Percentiles rank a stretch among this genome's conserved stretches.
phyloP scores from a whole-genome alignment of 2,113 vertebrate species.

The Grantiella picta region DNA sequence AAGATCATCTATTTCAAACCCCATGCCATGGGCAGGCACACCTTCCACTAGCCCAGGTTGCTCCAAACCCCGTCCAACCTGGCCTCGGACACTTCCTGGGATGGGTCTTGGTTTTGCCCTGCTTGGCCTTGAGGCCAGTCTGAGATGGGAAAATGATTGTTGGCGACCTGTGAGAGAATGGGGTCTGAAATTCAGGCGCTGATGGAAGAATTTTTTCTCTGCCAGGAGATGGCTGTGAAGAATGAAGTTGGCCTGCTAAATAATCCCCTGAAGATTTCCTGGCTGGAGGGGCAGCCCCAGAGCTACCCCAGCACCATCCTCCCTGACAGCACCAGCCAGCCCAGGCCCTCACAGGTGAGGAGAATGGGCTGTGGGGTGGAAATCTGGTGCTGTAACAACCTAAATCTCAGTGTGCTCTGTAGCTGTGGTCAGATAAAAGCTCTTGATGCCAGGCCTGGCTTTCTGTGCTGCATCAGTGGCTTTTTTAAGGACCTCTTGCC shows the following conservation, averaged over 20 bases:
- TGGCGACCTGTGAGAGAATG: neutral
- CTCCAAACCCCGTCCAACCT: neutral
- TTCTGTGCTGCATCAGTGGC: neutral
- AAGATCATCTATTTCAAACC: neutral
- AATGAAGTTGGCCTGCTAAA: constrained; percentile 86
- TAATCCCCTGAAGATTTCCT: constrained; percentile 92
- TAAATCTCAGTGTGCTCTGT: neutral
- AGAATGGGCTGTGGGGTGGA: neutral
- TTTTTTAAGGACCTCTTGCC: neutral
- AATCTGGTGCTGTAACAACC: neutral
- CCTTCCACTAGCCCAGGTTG: neutral
- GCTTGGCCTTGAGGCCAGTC: neutral
- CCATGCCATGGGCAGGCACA: neutral
- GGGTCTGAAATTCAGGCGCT: neutral
- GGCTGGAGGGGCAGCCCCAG: constrained; percentile 86
- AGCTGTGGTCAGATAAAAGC: neutral
- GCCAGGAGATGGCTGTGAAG: constrained; percentile 88
- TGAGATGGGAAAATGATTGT: neutral
- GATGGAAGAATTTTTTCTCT: neutral
- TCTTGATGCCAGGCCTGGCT: neutral
- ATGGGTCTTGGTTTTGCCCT: neutral
- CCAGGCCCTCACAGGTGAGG: constrained; percentile 78
- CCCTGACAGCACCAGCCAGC: neutral
- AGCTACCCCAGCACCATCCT: neutral
- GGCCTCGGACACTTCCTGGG: neutral